Evolutionary conservation across 2,888 invertebrate genomes (phyloP).

Genomic region (Pandemis heparana): DNA sequence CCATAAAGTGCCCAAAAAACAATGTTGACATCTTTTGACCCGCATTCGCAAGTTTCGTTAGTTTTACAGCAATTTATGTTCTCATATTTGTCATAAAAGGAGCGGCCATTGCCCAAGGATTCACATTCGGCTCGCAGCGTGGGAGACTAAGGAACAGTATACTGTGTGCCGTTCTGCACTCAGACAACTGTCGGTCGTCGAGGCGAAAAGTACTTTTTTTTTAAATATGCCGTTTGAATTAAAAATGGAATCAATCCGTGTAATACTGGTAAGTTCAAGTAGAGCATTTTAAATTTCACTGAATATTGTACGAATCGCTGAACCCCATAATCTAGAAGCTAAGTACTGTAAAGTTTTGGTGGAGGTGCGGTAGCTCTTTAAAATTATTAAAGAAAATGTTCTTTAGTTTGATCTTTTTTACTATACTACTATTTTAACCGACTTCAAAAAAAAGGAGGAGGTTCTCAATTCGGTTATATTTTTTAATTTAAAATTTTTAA

Average conservation of each 20-base stretch:
- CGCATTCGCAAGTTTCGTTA: slow-evolving; percentile 52
- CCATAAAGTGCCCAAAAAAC: slow-evolving; percentile 5
- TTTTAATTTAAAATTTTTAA: too few species aligned
- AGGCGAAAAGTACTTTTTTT: slow-evolving; percentile 52
- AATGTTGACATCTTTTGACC: slow-evolving; percentile 36
- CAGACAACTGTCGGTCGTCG: slow-evolving; percentile 65
- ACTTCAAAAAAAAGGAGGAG: too few species aligned
- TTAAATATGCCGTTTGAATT: slow-evolving; percentile 15
- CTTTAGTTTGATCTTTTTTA: too few species aligned
- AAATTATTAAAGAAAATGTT: too few species aligned
- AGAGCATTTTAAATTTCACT: slow-evolving; percentile 10
- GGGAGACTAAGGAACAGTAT: slow-evolving; percentile 68
- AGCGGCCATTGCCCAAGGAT: slow-evolving; percentile 71
- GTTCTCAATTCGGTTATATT: too few species aligned
- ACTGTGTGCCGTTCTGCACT: slow-evolving; percentile 56
- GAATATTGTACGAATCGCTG: too few species aligned
- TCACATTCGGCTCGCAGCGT: slow-evolving; percentile 64
- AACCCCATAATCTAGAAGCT: too few species aligned
- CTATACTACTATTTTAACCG: too few species aligned
- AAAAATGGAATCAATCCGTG: slow-evolving; percentile 16
- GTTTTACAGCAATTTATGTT: slow-evolving; percentile 49
- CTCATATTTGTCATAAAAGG: slow-evolving; percentile 54
- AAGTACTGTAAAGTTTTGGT: too few species aligned
- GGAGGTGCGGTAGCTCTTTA: too few species aligned
- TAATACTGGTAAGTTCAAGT: slow-evolving; percentile 42